A percentile compares a stretch with the other conserved stretches of the same genome.
Conservation (phyloP, 1,140 invertebrate species). For the Sycobia sp. region DNA sequence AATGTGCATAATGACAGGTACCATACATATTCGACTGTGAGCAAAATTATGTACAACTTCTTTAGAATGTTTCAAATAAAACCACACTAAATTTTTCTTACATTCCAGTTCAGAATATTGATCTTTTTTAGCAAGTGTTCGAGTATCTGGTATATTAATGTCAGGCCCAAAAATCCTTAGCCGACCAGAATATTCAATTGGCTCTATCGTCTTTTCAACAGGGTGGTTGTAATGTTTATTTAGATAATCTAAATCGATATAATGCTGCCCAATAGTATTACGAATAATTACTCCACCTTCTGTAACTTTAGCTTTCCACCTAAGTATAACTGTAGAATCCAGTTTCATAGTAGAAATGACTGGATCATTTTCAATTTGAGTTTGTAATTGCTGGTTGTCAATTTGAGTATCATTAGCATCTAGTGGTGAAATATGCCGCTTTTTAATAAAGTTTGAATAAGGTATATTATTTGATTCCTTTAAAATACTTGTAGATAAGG, state of each 20-base stretch:
- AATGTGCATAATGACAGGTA: slow-evolving; percentile 52
- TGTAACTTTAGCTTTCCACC: slow-evolving; percentile 52
- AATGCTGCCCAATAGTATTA: slow-evolving; percentile 57
- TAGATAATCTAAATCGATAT: slow-evolving; percentile 53
- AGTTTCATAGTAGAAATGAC: slow-evolving; percentile 44
- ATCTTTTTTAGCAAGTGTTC: slow-evolving; percentile 41
- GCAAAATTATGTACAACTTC: slow-evolving; percentile 53
- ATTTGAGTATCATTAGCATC: slow-evolving; percentile 36
- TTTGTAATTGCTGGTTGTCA: slow-evolving; percentile 35
- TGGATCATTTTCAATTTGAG: slow-evolving; percentile 32
- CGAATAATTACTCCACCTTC: slow-evolving; percentile 46
- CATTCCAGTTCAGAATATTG: slow-evolving; percentile 44
- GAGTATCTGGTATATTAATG: slow-evolving; percentile 46
- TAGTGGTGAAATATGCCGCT: slow-evolving; percentile 45
- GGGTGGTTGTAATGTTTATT: slow-evolving; percentile 55
- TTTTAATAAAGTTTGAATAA: slow-evolving; percentile 51
- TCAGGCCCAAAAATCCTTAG: slow-evolving; percentile 59
- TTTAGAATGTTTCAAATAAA: slow-evolving; percentile 49
- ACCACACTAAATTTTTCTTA: slow-evolving; percentile 51
- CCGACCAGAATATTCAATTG: slow-evolving; percentile 48
- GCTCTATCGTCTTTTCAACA: slow-evolving; percentile 40
- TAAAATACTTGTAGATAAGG: slow-evolving; percentile 43
- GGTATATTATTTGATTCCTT: slow-evolving; percentile 39
- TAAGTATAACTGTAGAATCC: slow-evolving; percentile 50
- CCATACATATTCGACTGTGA: slow-evolving; percentile 48